Conservation (phyloP, 2,113 vertebrate species). For the Phylloscopus trochilus region DNA sequence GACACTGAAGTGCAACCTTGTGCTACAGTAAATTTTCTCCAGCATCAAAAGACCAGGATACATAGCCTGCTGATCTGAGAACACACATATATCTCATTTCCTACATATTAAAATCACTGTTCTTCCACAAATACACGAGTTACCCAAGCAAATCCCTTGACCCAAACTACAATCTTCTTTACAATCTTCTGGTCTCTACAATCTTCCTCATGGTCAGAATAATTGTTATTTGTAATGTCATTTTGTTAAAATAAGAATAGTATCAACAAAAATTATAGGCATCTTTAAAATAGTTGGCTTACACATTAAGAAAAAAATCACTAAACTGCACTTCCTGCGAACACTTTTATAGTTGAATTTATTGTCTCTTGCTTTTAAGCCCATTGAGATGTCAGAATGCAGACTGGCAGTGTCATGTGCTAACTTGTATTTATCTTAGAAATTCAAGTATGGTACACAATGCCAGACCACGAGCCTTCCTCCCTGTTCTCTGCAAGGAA, state of each 20-base stretch:
- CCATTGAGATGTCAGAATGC: background rate
- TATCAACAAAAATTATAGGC: background rate
- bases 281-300: background rate
- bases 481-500: background rate
- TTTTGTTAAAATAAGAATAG: background rate
- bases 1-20: background rate
- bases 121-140: background rate
- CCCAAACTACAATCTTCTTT: background rate
- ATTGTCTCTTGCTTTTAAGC: background rate
- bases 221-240: background rate
- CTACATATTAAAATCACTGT: background rate
- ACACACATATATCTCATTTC: background rate
- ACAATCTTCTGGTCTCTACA: background rate
- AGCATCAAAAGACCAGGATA: background rate
- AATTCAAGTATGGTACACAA: background rate
- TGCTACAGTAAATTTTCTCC: background rate
- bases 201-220: background rate
- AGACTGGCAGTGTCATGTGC: background rate
- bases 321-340: background rate
- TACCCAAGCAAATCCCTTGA: background rate
- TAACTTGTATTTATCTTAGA: background rate
- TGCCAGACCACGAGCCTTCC: rapidly evolving
- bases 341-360: background rate
- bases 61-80: background rate
- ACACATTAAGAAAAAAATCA: background rate